Evolutionary conservation across 2,797 vertebrate species (phyloP), one percentile per base, ranked within the genome.

Genomic region (Thaleichthys pacificus): DNA sequence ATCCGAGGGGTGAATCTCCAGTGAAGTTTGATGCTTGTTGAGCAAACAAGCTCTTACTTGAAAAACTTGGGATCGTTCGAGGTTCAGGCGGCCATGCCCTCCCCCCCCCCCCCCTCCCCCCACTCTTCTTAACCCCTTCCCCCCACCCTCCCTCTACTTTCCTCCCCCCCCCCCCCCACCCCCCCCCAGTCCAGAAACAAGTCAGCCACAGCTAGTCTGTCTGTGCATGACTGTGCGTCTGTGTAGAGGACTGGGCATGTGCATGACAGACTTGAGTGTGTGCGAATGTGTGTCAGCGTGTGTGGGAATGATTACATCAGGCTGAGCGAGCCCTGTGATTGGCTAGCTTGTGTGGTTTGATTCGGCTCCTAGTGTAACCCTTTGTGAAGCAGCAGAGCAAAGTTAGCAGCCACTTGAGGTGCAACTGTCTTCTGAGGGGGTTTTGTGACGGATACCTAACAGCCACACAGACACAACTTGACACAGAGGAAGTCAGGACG

Each of bases 251-350:
- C 42, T 47, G 42, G 42, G 42, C 42, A 47, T 47, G 42, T 47
- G 75, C 80, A 76, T 85, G 81, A 87, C 86, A 87, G 90, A 91
- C 84, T 89, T 89, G 80, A 76, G 88, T 78, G 76, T 75, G 81
- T 81, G 9, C 2, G 11, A 12, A 12, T 47, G 42, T n/a, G 72
- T 62, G 78, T 75, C 75, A 84, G 77, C 91, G 86, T 93, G 90
- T 92, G 93, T 91, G 93, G 91, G 92, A 94, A 93, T 86, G 89
- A 93, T 96, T 95, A 95, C 95, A 94, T 96, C 95, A 96, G 95
- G 93, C 91, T 80, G 85, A 86, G 91, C 88, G 89, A 88, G 93
- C 91, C 87, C 90, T 87, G 89, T 88, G 92, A 95, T 94, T 95
- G 95, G 94, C 93, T 88, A 92, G 83, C 91, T 92, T 72, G 91